Percentiles rank a stretch among this genome's conserved stretches.
Evolutionary conservation across 1,140 invertebrate species (phyloP).

Genomic region (Aleiodes sp.): DNA sequence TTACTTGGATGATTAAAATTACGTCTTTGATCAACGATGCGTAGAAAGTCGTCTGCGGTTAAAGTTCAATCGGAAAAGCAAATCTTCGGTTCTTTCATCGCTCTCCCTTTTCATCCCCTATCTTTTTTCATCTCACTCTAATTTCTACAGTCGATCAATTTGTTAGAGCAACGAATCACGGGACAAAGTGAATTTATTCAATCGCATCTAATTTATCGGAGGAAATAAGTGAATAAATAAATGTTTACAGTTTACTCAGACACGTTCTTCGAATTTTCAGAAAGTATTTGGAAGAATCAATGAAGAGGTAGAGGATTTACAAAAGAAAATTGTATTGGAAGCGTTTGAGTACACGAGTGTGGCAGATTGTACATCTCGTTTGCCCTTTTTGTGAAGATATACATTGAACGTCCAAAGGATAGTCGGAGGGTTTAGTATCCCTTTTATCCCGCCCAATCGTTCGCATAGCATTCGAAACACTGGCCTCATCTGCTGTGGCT

Average conservation of each 20-base stretch:
- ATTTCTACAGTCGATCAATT: constrained; percentile 24
- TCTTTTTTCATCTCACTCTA: constrained; percentile 28
- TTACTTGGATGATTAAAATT: constrained; percentile 57
- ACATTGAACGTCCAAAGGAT: constrained; percentile 35
- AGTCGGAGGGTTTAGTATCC: constrained; percentile 41
- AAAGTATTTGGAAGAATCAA: neutral
- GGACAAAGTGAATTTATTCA: constrained; percentile 34
- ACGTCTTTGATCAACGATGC: constrained; percentile 61
- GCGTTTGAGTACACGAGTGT: constrained; percentile 10
- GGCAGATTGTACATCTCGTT: constrained; percentile 26
- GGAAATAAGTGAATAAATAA: constrained; percentile 39
- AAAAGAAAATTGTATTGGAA: constrained; percentile 23
- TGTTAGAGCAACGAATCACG: constrained; percentile 7
- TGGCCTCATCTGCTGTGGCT: constrained; percentile 35
- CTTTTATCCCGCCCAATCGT: constrained; percentile 62
- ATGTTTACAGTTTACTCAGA: neutral
- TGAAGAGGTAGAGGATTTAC: constrained; percentile 7
- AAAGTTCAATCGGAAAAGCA: constrained; percentile 64
- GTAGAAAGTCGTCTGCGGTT: constrained; percentile 57
- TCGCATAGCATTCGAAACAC: constrained; percentile 60
- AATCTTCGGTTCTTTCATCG: constrained; percentile 54
- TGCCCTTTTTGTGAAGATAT: constrained; percentile 31
- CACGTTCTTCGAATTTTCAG: no score
- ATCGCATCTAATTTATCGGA: constrained; percentile 30
- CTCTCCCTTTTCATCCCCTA: no score